Evolutionary conservation across 2,113 vertebrate species (phyloP).

Genomic region (Elephas maximus): DNA sequence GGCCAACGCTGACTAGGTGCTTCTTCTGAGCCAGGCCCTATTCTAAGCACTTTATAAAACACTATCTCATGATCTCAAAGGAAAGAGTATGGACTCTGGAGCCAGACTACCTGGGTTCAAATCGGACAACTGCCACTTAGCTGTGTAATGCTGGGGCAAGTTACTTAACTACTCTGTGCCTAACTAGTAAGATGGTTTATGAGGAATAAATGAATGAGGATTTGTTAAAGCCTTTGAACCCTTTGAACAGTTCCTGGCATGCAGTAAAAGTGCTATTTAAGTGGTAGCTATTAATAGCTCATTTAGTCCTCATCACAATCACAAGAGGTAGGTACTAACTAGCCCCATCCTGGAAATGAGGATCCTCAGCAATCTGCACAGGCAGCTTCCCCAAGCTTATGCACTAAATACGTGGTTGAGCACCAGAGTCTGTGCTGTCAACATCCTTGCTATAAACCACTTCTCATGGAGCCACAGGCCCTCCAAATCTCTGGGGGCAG

Average conservation of each 20-base stretch:
- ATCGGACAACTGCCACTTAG: neutral
- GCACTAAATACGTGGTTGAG: rapidly evolving
- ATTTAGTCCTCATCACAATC: neutral
- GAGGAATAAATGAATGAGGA: constrained; percentile 17
- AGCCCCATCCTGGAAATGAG: neutral
- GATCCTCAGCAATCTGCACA: neutral
- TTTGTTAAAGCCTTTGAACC: neutral
- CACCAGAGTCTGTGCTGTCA: neutral
- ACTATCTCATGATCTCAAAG: neutral
- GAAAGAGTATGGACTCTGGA: neutral
- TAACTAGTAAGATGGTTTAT: neutral
- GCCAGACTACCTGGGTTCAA: neutral
- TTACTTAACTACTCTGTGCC: neutral
- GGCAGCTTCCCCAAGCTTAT: neutral
- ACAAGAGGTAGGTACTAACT: neutral
- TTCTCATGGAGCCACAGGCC: rapidly evolving
- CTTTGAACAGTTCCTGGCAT: neutral
- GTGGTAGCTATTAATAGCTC: neutral
- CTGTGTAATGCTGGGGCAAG: neutral
- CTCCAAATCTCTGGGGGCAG: neutral
- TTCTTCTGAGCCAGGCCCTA: neutral
- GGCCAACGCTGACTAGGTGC: neutral
- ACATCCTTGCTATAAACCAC: neutral
- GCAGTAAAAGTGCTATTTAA: neutral
- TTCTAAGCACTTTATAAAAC: neutral